Base-by-base conservation (phyloP, 2,113 vertebrate species). In the Pollimyrus isidori region DNA sequence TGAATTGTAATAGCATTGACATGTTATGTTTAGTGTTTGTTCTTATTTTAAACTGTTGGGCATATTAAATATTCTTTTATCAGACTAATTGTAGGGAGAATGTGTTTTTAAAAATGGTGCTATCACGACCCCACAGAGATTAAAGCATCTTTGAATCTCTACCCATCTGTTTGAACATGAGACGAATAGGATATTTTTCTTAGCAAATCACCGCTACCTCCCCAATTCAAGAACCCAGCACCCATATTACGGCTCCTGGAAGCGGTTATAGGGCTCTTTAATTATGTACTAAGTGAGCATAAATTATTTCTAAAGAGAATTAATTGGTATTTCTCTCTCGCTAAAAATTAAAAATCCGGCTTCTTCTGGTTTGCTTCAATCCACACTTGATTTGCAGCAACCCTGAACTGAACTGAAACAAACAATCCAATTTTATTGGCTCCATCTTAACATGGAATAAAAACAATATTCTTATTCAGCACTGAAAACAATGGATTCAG, bases 261-360 rank as follows among this genome's bases (percentile, higher is more conserved):
- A 73, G 91, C 91, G 87, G 9, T 87, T 87, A 53, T 58, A 88
- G 88, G 56, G 89, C 52, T 87, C 91, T 50, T 94, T 92, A 94
- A 94, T 93, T 93, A 94, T 95, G 94, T 93, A 94, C 93, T 92
- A 92, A 89, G 21, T 92, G 92, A 86, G 89, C 89, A 92, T 94
- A 92, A 95, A 94, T 94, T 93, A 95, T 95, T 94, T 89, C 91
- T 90, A 93, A 93, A 91, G 91, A 91, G 52, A 46, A 91, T 90
- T 84, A 82, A 87, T 46, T 85, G 50, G 53, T 89, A 83, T 86
- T 89, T 42, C 82, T 65, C 4, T 42, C 50, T 46, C 11, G 46
- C 19, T 35, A 53, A 58, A 56, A 89, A 62, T 85, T 86, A 21
- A 49, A 69, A 65, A 19, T 23, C 45, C 83, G n/a, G 9, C 45